phyloP scores from a whole-genome alignment of 1,140 invertebrate species.

The Oppia nitens region DNA sequence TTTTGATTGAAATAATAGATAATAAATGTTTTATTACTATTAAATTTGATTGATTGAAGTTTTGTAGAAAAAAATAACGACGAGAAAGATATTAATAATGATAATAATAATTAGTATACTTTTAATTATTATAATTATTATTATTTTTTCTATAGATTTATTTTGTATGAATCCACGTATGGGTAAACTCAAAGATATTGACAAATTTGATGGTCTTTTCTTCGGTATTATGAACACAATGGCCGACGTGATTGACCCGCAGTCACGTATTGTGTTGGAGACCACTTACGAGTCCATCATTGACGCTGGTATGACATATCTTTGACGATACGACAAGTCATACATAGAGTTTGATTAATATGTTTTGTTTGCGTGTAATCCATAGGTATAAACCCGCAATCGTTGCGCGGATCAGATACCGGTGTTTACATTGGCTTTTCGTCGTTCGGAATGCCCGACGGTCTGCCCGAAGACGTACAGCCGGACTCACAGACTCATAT shows the following conservation, averaged over 20 bases:
- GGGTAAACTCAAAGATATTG: conserved; percentile 75
- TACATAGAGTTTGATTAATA: no score
- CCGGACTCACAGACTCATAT: no score
- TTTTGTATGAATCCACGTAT: conserved; percentile 34
- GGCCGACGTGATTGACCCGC: conserved; percentile 80
- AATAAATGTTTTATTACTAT: no score
- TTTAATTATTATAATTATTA: not conserved
- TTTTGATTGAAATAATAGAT: no score
- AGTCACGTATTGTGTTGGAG: conserved; percentile 74
- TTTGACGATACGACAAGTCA: conserved; percentile 45
- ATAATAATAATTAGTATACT: not conserved
- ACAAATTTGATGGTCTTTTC: conserved; percentile 64
- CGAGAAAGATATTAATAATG: not conserved
- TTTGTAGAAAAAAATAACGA: no score
- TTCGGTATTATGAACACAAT: conserved; percentile 81
- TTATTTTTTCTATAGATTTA: not conserved
- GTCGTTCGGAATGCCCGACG: conserved; percentile 10
- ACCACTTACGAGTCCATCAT: conserved; percentile 82
- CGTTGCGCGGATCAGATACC: conserved; percentile 44
- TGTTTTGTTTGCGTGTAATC: no score
- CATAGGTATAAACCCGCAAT: conserved; percentile 23
- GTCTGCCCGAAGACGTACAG: no score
- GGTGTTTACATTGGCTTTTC: conserved; percentile 64
- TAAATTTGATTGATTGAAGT: no score
- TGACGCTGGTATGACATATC: no score